Base-by-base conservation (phyloP, 2,888 invertebrate genomes). In the Andrena praecox region DNA sequence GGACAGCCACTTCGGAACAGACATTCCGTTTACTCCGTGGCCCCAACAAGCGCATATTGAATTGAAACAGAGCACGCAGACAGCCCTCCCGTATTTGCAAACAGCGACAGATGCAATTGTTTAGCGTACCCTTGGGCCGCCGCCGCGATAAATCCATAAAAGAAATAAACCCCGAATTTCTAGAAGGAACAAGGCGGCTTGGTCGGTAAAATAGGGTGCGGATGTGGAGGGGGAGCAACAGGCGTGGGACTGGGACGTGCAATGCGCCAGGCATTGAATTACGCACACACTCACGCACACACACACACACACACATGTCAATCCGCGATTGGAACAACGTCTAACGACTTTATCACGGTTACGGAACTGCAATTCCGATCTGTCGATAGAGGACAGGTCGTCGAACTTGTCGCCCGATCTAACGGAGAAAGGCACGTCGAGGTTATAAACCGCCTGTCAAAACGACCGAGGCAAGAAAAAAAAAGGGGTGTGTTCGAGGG, bases 391-490 rank as follows among this genome's bases (percentile, higher is more conserved):
- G 64, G 10, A 16, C 59, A 69, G 72, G 80, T 82, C 76, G 67
- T 82, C 64, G 82, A 84, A 86, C 82, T 73, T 77, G 62, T 56
- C 50, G 63, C 62, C 52, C 24, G 62, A 68, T 72, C 66, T 31
- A 24, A 31, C 48, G 8, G 73, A 78, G 80, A 86, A 82, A 86
- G 82, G 76, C 75, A 66, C 63, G 82, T 77, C 78, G 77, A 74
- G 80, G 82, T 83, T 80, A 79, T 79, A 63, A 73, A 24, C 42
- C 27, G 75, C 33, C 77, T 75, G 85, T 82, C 81, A 83, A 84
- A 79, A 78, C 60, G 24, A 70, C 77, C 66, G 81, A 74, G 66
- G 71, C 68, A 71, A 77, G 71, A 56, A 33, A 31, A 56, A 33
- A 31, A 42, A 42, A 42, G 42, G 42, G 42, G 42, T 42, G 42